A percentile compares a stretch with the other conserved stretches of the same genome.
phyloP scores from a whole-genome alignment of 2,113 vertebrate genomes.

The Sorex araneus region DNA sequence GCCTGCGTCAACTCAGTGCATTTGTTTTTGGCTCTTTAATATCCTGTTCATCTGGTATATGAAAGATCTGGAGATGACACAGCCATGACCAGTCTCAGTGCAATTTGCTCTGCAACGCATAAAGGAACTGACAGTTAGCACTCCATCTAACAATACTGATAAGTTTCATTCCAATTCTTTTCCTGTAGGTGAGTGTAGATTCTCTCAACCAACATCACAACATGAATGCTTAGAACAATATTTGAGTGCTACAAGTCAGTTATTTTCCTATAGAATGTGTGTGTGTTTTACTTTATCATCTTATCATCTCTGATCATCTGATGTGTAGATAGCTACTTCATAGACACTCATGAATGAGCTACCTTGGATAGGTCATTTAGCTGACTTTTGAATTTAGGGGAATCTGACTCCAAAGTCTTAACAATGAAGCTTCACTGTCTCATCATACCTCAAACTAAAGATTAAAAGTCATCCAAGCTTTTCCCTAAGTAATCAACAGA shows the following conservation, averaged over 20 bases:
- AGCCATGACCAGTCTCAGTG: background rate
- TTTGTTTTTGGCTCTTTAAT: background rate
- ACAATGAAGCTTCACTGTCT: background rate
- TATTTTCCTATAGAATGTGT: background rate
- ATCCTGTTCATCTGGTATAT: background rate
- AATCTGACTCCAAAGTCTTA: background rate
- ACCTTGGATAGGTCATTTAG: background rate
- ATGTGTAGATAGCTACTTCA: background rate
- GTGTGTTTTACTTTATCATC: background rate
- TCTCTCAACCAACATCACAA: background rate
- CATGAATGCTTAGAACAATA: background rate
- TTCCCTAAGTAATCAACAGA: background rate
- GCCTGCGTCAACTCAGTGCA: background rate
- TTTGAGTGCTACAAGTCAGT: background rate
- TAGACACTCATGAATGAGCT: background rate
- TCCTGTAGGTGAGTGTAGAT: background rate
- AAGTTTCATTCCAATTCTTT: background rate
- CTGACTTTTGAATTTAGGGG: background rate
- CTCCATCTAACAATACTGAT: background rate
- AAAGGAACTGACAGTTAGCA: fast-evolving
- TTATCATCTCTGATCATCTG: too few relatives aligned
- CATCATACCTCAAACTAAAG: background rate
- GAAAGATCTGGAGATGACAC: background rate
- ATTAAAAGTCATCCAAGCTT: background rate
- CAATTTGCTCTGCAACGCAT: background rate